Conservation (phyloP, 1,140 invertebrate species). For the Ruditapes philippinarum region DNA sequence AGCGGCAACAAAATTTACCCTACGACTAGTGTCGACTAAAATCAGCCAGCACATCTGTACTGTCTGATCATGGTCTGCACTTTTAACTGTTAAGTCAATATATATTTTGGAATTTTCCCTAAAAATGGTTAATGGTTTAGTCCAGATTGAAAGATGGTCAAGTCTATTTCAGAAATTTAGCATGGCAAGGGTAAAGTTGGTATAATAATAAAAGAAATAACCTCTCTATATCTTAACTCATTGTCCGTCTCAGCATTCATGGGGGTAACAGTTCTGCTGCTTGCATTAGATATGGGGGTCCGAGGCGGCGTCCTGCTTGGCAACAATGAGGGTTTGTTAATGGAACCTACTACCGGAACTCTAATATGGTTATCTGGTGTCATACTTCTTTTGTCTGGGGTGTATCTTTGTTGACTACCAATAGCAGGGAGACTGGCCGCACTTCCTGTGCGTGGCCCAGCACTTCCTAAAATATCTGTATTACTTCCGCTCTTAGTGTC, state of each 20-base stretch:
- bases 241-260: constrained; percentile 37
- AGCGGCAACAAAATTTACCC: no score
- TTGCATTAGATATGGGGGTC: constrained; percentile 54
- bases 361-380: constrained; percentile 75
- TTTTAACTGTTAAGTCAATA: no score
- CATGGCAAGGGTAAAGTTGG: no score
- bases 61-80: no score
- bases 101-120: no score
- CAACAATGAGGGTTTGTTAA: constrained; percentile 1
- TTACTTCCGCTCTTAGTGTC: constrained; percentile 10
- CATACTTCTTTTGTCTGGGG: constrained; percentile 71
- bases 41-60: no score
- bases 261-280: constrained; percentile 64
- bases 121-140: no score
- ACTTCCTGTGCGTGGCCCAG: constrained; percentile 65
- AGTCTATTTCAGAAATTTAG: no score
- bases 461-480: constrained; percentile 10
- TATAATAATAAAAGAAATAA: no score
- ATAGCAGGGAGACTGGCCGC: constrained; percentile 75
- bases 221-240: constrained; percentile 43
- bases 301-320: constrained; percentile 33
- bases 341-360: constrained; percentile 65
- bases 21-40: no score
- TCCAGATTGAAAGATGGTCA: no score
- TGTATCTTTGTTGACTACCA: constrained; percentile 63